Evolutionary conservation across 2,797 vertebrate species (phyloP).

Genomic region (Semotilus atromaculatus): DNA sequence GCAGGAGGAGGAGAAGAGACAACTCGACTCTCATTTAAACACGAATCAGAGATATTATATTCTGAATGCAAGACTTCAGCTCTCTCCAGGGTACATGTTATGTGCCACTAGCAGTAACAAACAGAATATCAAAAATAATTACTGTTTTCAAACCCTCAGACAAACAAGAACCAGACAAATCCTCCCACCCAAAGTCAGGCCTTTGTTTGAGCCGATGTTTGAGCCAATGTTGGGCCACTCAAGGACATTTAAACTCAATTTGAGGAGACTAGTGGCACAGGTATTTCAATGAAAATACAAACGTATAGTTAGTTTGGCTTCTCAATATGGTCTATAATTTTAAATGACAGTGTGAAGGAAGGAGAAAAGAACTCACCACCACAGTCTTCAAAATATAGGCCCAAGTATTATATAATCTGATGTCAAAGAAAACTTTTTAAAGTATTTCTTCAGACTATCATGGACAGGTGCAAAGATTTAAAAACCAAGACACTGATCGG

Average conservation of each 20-base stretch:
- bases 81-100: not conserved
- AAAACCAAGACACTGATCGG: not conserved
- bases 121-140: not conserved
- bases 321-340: not conserved
- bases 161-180: not conserved
- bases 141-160: not conserved
- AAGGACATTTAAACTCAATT: not conserved
- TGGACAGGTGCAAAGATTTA: not conserved
- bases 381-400: no score
- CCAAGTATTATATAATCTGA: no score
- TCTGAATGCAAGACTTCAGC: not conserved
- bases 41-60: not conserved
- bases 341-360: not conserved
- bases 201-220: not conserved
- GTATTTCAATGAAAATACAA: not conserved
- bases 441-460: not conserved
- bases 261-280: not conserved
- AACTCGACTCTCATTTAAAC: slow-evolving; percentile 1
- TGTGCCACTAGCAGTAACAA: not conserved
- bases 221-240: not conserved
- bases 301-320: not conserved
- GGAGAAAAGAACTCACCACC: not conserved
- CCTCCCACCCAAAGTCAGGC: not conserved
- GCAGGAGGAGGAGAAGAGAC: slow-evolving; percentile 3
- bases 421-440: no score